Conservation (phyloP, 1,140 invertebrate species). For the Nephotettix cincticeps region DNA sequence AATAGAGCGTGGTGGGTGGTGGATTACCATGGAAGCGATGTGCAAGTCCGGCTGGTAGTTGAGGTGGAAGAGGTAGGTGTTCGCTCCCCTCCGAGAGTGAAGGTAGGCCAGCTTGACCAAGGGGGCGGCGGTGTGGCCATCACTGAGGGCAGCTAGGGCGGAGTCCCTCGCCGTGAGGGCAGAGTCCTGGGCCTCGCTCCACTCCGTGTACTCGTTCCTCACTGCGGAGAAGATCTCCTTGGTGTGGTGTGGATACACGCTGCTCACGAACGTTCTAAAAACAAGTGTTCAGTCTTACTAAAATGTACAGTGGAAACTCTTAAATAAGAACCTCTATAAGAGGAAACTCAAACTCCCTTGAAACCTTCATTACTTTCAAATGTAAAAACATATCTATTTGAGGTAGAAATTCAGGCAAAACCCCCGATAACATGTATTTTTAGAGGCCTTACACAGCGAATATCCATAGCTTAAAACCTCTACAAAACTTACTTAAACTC, state of each 20-base stretch:
- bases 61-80: conserved; percentile 78
- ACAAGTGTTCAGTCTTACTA: no score
- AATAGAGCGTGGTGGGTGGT: no score
- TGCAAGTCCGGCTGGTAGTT: conserved; percentile 70
- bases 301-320: not conserved
- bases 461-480: no score
- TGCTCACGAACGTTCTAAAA: conserved; percentile 77
- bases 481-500: no score
- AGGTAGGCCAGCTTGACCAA: conserved; percentile 67
- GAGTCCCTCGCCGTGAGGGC: conserved; percentile 81
- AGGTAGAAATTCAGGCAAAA: not conserved
- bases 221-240: conserved; percentile 91
- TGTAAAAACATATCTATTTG: not conserved
- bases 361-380: not conserved
- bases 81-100: conserved; percentile 66
- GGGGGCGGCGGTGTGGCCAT: conserved; percentile 75
- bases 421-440: no score
- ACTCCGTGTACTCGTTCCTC: conserved; percentile 90
- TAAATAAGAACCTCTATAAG: not conserved
- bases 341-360: not conserved
- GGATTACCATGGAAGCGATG: not conserved
- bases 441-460: no score
- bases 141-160: conserved; percentile 83
- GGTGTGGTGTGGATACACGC: conserved; percentile 82
- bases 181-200: conserved; percentile 81